Evolutionary conservation across 2,797 vertebrate species (phyloP), one percentile per base, ranked within the genome.

Genomic region (Sebastes reedi): DNA sequence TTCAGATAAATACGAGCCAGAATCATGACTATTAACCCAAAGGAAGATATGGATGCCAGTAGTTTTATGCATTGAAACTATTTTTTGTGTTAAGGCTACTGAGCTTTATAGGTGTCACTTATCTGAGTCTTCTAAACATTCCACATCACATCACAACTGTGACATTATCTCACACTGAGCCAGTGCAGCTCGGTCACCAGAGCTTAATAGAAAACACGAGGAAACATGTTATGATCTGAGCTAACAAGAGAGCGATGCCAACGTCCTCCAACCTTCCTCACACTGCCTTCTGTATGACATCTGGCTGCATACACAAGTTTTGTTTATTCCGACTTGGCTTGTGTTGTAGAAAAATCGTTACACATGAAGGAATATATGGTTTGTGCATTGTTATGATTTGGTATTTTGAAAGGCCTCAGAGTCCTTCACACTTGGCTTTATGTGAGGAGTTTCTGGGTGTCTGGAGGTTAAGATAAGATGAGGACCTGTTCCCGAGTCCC

Each of bases 291-390:
- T 25, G 46, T 32, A 3, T 12, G 55, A 68, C 77, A 76, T 87
- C 78, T 88, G 30, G 67, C 81, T 61, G 74, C 71, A 78, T n/a
- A 55, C 54, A 36, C 72, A 77, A 52, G 50, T 87, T 87, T 84
- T 86, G 88, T 90, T 90, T 87, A 84, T 89, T 91, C 25, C 16
- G 8, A 30, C 58, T 58, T 25, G 55, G 55, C 24, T 58, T 29
- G 58, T 59, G 60, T n/a, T 32, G 60, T 36, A 13, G 22, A 56
- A 56, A 24, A 22, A 64, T 34, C 14, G 4, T 22, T 34, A 36
- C 30, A 64, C n/a, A 24, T 13, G n/a, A 36, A 64, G 61, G 61
- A 59, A 59, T 5, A 29, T 64, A 22, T 14, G 59, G 18, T 61
- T 32, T 61, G 60, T 12, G 59, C 59, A 30, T 9, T 59, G 25